Conservation (phyloP, 1,140 invertebrate genomes). For the Drosophila sechellia region DNA sequence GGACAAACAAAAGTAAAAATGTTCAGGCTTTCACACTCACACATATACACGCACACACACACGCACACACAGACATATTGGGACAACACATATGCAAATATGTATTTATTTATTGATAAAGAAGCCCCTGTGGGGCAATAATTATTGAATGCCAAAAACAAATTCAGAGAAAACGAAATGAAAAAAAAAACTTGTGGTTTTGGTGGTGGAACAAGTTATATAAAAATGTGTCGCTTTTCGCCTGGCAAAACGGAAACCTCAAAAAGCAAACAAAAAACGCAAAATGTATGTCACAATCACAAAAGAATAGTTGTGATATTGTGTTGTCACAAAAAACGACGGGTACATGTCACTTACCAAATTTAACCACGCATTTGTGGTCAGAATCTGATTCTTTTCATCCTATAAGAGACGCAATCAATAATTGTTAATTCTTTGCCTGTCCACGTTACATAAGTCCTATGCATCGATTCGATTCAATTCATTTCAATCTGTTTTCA, state of each 20-base stretch:
- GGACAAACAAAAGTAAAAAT: constrained; percentile 50
- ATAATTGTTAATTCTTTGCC: constrained; percentile 59
- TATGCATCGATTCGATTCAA: constrained; percentile 27
- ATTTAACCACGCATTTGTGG: constrained; percentile 98
- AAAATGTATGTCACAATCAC: constrained; percentile 41
- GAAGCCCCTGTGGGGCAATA: constrained; percentile 43
- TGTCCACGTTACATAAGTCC: constrained; percentile 32
- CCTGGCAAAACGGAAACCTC: constrained; percentile 43
- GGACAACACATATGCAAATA: constrained; percentile 74
- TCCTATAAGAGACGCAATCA: constrained; percentile 87
- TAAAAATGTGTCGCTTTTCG: constrained; percentile 57
- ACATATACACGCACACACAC: constrained; percentile 3
- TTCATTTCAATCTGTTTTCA: not conserved
- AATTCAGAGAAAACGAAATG: constrained; percentile 38
- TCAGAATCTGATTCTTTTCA: constrained; percentile 96
- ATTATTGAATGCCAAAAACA: constrained; percentile 55
- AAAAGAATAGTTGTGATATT: constrained; percentile 32
- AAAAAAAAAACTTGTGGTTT: constrained; percentile 52
- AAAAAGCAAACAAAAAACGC: constrained; percentile 15
- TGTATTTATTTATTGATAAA: constrained; percentile 61
- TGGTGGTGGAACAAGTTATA: constrained; percentile 37
- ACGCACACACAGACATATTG: constrained; percentile 52
- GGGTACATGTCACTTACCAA: constrained; percentile 94
- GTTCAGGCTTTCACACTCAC: constrained; percentile 13
- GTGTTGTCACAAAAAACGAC: constrained; percentile 77